These are phyloP conservation scores for Bergia puertoricense DNA, from an alignment of 92 coral and sea anemone genomes.

Conservation along the genomic window DNA sequence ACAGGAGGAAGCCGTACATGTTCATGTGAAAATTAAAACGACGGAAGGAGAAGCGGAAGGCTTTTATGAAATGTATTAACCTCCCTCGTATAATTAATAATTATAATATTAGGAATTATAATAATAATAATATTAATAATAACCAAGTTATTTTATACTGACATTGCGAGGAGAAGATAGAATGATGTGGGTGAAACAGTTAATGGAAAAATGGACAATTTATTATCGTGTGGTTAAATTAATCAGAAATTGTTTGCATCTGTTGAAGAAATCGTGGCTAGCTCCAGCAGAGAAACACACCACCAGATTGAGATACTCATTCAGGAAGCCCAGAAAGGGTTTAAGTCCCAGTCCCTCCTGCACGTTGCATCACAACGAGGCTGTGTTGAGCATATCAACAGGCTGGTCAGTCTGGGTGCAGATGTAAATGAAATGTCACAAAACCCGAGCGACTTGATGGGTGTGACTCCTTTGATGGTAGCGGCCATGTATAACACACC, in stretches of 20 bases:
- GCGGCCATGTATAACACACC: constrained; percentile 32
- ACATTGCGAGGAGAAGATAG: too few species aligned
- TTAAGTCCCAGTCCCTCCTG: constrained; percentile 26
- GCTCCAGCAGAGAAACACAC: neutral
- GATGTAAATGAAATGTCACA: constrained; percentile 8
- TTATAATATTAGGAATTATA: too few species aligned
- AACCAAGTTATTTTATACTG: too few species aligned
- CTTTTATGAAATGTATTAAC: too few species aligned
- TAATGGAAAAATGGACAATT: too few species aligned
- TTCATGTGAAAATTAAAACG: too few species aligned
- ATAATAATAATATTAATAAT: too few species aligned
- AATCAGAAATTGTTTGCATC: neutral
- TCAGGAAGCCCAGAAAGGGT: constrained; percentile 16
- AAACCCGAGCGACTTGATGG: neutral
- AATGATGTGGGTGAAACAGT: too few species aligned
- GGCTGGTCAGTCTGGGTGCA: constrained; percentile 26
- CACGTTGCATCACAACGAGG: constrained; percentile 29
- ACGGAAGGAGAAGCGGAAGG: too few species aligned
- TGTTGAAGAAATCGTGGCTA: constrained; percentile 3
- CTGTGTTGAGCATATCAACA: constrained; percentile 5
- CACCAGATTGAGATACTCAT: neutral
- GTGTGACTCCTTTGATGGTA: constrained; percentile 28
- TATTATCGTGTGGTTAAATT: too few species aligned
- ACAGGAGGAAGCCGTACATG: too few species aligned
- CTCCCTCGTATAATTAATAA: too few species aligned